Evolutionary conservation across 2,113 vertebrate genomes (phyloP), one percentile per base, ranked within the genome.

Genomic region (Fregata magnificens): DNA sequence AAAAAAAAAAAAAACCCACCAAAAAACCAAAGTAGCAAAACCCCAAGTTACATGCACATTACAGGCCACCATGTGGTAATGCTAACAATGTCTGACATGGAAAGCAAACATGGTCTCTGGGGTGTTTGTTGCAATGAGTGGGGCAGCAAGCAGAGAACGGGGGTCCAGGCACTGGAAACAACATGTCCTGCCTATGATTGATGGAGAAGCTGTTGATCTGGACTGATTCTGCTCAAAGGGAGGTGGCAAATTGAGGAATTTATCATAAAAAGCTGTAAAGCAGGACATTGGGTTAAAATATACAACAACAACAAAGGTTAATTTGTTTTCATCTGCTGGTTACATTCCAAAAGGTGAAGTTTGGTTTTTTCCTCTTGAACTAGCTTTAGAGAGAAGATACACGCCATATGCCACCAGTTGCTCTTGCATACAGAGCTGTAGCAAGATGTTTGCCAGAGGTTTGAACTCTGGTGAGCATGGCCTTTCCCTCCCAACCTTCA

Each of bases 291-390:
- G 58, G 65, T 83, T 95, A 85, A 94, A 82, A 88, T 42, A 91
- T 26, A 88, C 94, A 96, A 84, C 66, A 86, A 81, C 42, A 83
- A 40, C 28, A 34, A n/a, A 88, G 36, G 45, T 82, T 90, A n/a
- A 95, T 98, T 97, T 98, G 95, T 87, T 98, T 98, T 96, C 82
- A 86, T 97, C 95, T 95, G 93, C 92, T 52, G 50, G 50, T 93
- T 90, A 77, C 94, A 63, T 92, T 95, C 94, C 52, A 40, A 82
- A 95, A 94, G 88, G 94, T 77, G 92, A 94, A 91, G 95, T 95
- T 98, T 93, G 86, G 86, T 91, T 96, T 98, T 97, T 71, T 47
- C 88, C 93, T 92, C 90, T 84, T 40, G 61, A 91, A 89, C 79
- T 38, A 49, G 89, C 50, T 32, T 65, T 45, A 6, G 79, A 40